These are phyloP conservation scores for Germaria angustata DNA, from an alignment of 2,888 invertebrate species.

Conservation along the genomic window DNA sequence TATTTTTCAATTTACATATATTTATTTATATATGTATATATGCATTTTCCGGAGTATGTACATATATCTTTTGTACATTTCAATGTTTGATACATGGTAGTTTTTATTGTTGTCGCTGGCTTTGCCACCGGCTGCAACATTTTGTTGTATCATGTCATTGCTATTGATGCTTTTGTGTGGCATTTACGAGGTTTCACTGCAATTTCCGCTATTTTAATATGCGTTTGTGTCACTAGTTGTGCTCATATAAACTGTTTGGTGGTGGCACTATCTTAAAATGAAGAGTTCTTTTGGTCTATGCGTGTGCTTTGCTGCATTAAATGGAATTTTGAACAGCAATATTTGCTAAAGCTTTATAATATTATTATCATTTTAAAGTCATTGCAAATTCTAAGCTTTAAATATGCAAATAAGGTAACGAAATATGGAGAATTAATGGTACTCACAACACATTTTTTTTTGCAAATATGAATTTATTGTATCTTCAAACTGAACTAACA, in stretches of 20 bases:
- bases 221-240: conserved; percentile 19
- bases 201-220: conserved; percentile 58
- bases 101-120: conserved; percentile 1
- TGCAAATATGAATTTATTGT: too few species aligned
- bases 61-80: neutral
- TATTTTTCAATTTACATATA: neutral
- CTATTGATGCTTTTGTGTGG: conserved; percentile 52
- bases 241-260: neutral
- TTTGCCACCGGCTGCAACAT: neutral
- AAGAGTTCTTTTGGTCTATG: neutral
- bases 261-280: neutral
- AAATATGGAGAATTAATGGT: too few species aligned
- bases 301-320: neutral
- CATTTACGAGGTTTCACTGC: conserved; percentile 44
- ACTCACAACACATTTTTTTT: too few species aligned
- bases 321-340: neutral
- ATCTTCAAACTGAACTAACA: too few species aligned
- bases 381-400: too few species aligned
- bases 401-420: too few species aligned
- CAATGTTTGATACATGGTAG: conserved; percentile 3
- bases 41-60: neutral
- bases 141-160: conserved; percentile 26
- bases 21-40: neutral
- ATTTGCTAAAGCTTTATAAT: neutral
- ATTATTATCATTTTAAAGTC: too few species aligned